These are phyloP conservation scores for Celastrina argiolus DNA, from an alignment of 2,888 invertebrate species.

Conservation along the genomic window DNA sequence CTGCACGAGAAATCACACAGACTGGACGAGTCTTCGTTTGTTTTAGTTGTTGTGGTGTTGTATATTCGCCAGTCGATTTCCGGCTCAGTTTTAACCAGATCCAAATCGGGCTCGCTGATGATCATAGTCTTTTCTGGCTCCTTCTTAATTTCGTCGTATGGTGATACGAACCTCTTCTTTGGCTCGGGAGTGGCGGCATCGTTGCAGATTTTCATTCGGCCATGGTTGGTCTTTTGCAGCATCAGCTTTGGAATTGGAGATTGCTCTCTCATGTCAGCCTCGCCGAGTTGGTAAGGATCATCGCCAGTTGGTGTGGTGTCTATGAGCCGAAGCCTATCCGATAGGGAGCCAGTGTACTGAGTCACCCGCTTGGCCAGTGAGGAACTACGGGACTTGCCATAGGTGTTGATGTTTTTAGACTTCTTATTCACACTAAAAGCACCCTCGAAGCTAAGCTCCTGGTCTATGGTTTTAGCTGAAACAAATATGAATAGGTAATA, in stretches of 20 bases:
- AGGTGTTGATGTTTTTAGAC: conserved; percentile 60
- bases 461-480: conserved; percentile 49
- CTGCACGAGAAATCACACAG: conserved; percentile 59
- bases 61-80: conserved; percentile 54
- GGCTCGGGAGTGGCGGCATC: conserved; percentile 46
- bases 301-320: conserved; percentile 69
- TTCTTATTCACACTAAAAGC: conserved; percentile 56
- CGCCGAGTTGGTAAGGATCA: conserved; percentile 67
- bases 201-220: conserved; percentile 50
- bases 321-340: conserved; percentile 60
- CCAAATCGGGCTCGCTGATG: conserved; percentile 47
- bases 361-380: conserved; percentile 44
- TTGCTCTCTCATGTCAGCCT: conserved; percentile 68
- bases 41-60: conserved; percentile 41
- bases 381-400: conserved; percentile 49
- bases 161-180: conserved; percentile 38
- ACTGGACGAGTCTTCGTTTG: conserved; percentile 45
- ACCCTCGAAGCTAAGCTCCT: conserved; percentile 44
- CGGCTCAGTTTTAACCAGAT: conserved; percentile 52
- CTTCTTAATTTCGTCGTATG: conserved; percentile 41
- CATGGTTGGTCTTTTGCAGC: conserved; percentile 60
- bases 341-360: conserved; percentile 57
- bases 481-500: conserved; percentile 27
- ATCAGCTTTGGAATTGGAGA: conserved; percentile 70
- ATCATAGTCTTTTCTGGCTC: conserved; percentile 42